Conservation (phyloP, 2,888 invertebrate genomes). For the Drosophila sordidapex region DNA sequence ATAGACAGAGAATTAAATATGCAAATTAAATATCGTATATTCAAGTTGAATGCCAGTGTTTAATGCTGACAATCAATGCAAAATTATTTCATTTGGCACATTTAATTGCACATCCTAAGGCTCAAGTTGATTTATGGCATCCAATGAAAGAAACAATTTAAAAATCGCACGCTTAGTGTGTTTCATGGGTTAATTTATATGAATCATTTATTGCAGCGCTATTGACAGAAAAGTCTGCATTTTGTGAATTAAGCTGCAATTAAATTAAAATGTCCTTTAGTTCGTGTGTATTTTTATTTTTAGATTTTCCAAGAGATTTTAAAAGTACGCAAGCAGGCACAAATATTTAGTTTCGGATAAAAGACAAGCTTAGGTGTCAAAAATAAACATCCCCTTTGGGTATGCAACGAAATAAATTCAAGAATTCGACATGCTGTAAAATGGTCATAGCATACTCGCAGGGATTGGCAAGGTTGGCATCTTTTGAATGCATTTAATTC, state of each 20-base stretch:
- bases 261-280: neutral
- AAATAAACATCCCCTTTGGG: neutral
- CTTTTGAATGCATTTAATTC: slow-evolving; percentile 10
- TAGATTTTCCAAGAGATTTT: neutral
- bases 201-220: too few relatives aligned
- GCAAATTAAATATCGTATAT: neutral
- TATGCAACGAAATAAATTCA: slow-evolving; percentile 10
- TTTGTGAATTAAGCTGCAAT: neutral
- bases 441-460: slow-evolving; percentile 7
- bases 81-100: neutral
- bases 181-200: too few relatives aligned
- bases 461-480: neutral
- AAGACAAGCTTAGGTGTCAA: neutral
- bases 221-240: neutral
- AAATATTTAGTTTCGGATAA: neutral
- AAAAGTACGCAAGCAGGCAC: neutral
- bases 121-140: neutral
- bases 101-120: neutral
- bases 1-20: slow-evolving; percentile 14
- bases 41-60: neutral
- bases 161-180: neutral
- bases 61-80: neutral
- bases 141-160: neutral
- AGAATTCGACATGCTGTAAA: neutral
- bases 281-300: neutral